Evolutionary conservation across 2,888 invertebrate genomes (phyloP).

Genomic region (Nomada hirtipes): DNA sequence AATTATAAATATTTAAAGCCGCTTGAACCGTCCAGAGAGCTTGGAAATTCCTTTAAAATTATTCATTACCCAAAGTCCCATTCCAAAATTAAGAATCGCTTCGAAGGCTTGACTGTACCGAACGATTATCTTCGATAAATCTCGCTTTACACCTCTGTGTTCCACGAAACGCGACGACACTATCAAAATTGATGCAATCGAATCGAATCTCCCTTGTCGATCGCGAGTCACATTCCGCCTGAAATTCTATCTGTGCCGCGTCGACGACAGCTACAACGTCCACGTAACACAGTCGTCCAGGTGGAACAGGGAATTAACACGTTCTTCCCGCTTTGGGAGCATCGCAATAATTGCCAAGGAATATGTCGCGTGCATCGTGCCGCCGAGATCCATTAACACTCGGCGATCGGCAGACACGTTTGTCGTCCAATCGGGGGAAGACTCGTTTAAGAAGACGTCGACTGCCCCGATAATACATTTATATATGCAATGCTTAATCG

Average conservation of each 20-base stretch:
- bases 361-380: constrained; percentile 22
- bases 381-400: constrained; percentile 29
- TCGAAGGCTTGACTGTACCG: too few species aligned
- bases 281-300: constrained; percentile 14
- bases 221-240: not conserved
- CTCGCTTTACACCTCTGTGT: too few species aligned
- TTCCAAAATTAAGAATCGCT: too few species aligned
- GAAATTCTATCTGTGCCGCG: constrained; percentile 3
- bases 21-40: too few species aligned
- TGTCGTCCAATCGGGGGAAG: constrained; percentile 1
- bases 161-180: not conserved
- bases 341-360: constrained; percentile 42
- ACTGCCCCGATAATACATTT: not conserved
- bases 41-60: too few species aligned
- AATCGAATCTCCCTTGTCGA: not conserved
- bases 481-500: too few species aligned
- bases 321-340: constrained; percentile 27
- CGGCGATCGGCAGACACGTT: constrained; percentile 14
- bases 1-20: too few species aligned
- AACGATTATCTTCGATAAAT: too few species aligned
- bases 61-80: too few species aligned
- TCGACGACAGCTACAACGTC: constrained; percentile 16
- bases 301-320: constrained; percentile 34
- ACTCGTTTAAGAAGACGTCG: constrained; percentile 4
- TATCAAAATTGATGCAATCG: not conserved